phyloP scores from a whole-genome alignment of 2,797 vertebrate genomes.

The Anableps anableps region DNA sequence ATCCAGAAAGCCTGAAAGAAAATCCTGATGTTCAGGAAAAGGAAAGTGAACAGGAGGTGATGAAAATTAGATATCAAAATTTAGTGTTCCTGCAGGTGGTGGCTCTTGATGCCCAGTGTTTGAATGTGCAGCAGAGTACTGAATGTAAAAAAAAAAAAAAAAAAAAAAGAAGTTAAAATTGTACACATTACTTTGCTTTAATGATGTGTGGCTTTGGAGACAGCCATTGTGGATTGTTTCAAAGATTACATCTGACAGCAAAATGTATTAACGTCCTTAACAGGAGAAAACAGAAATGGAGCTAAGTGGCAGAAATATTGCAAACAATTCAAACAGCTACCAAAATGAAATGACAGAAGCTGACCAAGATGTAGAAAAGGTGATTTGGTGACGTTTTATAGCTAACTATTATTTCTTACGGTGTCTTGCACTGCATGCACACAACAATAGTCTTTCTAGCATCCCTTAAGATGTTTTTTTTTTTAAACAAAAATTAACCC shows the following conservation, averaged over 20 bases:
- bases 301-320: conserved; percentile 16
- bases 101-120: background rate
- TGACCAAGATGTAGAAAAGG: conserved; percentile 44
- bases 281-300: conserved; percentile 34
- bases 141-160: too few relatives aligned
- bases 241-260: background rate
- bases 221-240: background rate
- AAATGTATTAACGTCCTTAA: conserved; percentile 29
- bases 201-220: background rate
- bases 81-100: conserved; percentile 22
- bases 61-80: conserved; percentile 2
- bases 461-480: too few relatives aligned
- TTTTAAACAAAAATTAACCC: too few relatives aligned
- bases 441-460: too few relatives aligned
- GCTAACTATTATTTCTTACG: too few relatives aligned
- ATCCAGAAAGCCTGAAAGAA: conserved; percentile 34
- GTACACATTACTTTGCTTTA: background rate
- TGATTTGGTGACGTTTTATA: conserved; percentile 19
- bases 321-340: conserved; percentile 1
- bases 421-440: too few relatives aligned
- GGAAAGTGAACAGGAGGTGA: conserved; percentile 54
- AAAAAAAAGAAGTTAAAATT: too few relatives aligned
- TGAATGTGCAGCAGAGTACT: background rate
- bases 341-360: conserved; percentile 22
- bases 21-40: conserved; percentile 26